Conservation (phyloP, 2,113 vertebrate genomes). For the Psittacula cyanocephala region DNA sequence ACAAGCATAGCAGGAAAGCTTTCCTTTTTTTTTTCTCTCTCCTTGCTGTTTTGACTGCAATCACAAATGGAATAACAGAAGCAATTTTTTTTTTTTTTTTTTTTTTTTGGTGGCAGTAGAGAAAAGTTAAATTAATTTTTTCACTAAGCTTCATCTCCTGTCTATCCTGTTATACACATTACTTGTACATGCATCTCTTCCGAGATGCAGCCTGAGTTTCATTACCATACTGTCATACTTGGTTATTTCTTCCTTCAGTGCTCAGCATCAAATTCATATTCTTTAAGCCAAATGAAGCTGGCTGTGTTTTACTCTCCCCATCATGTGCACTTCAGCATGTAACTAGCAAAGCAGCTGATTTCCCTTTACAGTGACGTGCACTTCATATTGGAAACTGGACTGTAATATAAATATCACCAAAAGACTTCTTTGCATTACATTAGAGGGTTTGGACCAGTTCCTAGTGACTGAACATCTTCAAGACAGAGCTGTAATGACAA, state of each 20-base stretch:
- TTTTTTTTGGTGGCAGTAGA: background rate
- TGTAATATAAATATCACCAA: background rate
- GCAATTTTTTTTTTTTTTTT: no score
- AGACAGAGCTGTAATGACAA: constrained; percentile 51
- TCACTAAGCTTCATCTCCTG: background rate
- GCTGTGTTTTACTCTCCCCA: background rate
- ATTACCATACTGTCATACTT: background rate
- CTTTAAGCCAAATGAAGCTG: background rate
- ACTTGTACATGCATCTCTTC: background rate
- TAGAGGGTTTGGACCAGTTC: constrained; percentile 36
- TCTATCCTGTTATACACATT: background rate
- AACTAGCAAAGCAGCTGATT: background rate
- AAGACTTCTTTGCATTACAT: background rate
- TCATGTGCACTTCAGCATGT: background rate
- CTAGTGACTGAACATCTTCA: constrained; percentile 26
- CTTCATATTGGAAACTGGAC: constrained; percentile 11
- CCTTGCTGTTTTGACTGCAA: background rate
- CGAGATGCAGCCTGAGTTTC: background rate
- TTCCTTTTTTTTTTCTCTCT: background rate
- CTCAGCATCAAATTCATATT: background rate
- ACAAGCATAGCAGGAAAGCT: background rate
- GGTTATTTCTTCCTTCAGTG: background rate
- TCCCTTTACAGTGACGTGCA: background rate
- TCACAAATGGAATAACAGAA: background rate
- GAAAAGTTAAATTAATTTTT: background rate